Percentiles rank a stretch among this genome's conserved stretches.
Evolutionary conservation across 2,888 invertebrate genomes (phyloP).

Genomic region (Cephus runcator): DNA sequence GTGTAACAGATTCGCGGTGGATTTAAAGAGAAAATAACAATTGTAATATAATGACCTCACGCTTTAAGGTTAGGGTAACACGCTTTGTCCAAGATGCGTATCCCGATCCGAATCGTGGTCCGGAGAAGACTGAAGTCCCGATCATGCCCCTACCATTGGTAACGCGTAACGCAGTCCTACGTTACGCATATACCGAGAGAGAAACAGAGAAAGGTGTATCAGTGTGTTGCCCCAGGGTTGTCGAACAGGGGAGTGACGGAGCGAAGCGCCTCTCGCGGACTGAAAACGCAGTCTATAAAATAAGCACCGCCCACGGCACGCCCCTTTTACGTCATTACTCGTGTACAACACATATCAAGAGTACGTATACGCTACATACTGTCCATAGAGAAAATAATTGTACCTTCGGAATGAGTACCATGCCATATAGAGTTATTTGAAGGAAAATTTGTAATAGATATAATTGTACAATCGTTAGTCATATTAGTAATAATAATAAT

Average conservation of each 20-base stretch:
- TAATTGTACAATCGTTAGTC: neutral
- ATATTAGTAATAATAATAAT: neutral
- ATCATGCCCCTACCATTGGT: constrained; percentile 44
- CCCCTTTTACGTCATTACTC: neutral
- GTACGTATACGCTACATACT: neutral
- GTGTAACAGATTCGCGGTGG: too few species aligned
- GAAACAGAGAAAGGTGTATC: constrained; percentile 16
- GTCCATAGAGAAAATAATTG: neutral
- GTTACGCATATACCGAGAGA: neutral
- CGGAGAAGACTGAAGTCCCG: constrained; percentile 52
- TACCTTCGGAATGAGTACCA: neutral
- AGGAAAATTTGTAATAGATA: neutral
- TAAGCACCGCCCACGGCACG: neutral
- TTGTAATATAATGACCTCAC: neutral
- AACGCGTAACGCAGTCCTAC: constrained; percentile 3
- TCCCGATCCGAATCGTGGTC: constrained; percentile 41
- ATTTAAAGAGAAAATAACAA: too few species aligned
- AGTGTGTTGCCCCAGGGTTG: neutral
- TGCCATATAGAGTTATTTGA: neutral
- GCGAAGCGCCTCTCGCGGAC: neutral
- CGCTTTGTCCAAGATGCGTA: neutral
- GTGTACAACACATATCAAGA: neutral
- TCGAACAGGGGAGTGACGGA: neutral
- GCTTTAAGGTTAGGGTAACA: neutral
- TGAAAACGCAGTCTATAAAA: neutral